Base-by-base conservation (phyloP, 2,113 vertebrate genomes). In the Thermophis baileyi region DNA sequence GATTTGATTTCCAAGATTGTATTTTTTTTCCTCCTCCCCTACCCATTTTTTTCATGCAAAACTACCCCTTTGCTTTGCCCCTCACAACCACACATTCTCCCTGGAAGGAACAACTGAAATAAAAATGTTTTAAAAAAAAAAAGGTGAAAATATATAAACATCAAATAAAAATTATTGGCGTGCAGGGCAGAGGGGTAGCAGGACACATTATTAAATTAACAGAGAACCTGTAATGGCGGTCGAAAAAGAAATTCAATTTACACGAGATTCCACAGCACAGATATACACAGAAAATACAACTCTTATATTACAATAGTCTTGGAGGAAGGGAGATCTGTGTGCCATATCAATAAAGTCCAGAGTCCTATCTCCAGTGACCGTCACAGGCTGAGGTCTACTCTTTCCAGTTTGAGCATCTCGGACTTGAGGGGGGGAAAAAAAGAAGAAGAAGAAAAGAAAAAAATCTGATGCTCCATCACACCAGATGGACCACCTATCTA, bases 221-320 rank as follows among this genome's bases (percentile, higher is more conserved):
- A 93, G 92, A 93, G 89, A 93, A 93, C 92, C 90, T 87, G 92
- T 90, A 90, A 93, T 89, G 89, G 81, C 89, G 89, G 54, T 93
- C 89, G n/a, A 90, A 93, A 93, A 87, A 90, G 89, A 93, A 93
- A 93, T 93, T 93, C 92, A 93, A 93, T 93, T 93, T 93, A 93
- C 92, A 93, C 92, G 18, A 93, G 92, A 93, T 93, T 93, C 91
- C 94, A 88, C 90, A 87, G 90, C 91, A 90, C 91, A 93, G 85
- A 92, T 94, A 90, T 92, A 90, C 92, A 69, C 90, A 92, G 92
- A 94, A 92, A 92, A 93, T 91, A 90, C 74, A 88, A 90, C 90
- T 90, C 91, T 88, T 87, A 90, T 92, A 50, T 93, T 92, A 92
- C 89, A 90, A 46, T 44, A 57, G 63, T 89, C n/a, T 25, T 50